phyloP scores from a whole-genome alignment of 2,113 vertebrate genomes.

The Ophiodon elongatus region DNA sequence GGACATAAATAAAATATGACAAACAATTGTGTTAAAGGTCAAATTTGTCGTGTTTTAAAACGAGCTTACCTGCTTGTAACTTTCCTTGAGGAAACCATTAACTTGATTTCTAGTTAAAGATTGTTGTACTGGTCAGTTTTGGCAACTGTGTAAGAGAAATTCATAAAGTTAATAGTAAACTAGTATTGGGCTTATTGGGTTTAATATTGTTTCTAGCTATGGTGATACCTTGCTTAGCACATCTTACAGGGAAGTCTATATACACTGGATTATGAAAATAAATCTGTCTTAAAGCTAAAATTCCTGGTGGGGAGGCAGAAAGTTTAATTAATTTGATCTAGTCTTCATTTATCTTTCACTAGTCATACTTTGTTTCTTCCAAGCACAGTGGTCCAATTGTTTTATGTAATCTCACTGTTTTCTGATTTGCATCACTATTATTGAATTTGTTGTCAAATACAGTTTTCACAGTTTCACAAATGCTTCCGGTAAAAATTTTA shows the following conservation, averaged over 20 bases:
- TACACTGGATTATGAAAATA: not conserved
- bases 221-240: not conserved
- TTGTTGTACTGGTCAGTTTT: not conserved
- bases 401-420: not conserved
- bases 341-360: not conserved
- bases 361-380: not conserved
- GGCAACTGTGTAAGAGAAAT: not conserved
- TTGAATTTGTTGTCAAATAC: not conserved
- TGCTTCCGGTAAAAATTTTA: not conserved
- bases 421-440: not conserved
- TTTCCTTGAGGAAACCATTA: constrained; percentile 40
- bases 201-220: not conserved
- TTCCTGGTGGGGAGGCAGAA: not conserved
- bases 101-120: constrained; percentile 26
- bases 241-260: not conserved
- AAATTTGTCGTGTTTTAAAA: not conserved
- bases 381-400: not conserved
- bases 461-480: not conserved
- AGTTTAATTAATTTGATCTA: not conserved
- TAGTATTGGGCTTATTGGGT: not conserved
- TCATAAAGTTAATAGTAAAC: constrained; percentile 56
- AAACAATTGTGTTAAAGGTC: not conserved
- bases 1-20: not conserved
- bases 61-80: not conserved
- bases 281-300: not conserved